A percentile compares a stretch with the other conserved stretches of the same genome.
Conservation (phyloP, 2,888 invertebrate genomes). For the Sesia apiformis region DNA sequence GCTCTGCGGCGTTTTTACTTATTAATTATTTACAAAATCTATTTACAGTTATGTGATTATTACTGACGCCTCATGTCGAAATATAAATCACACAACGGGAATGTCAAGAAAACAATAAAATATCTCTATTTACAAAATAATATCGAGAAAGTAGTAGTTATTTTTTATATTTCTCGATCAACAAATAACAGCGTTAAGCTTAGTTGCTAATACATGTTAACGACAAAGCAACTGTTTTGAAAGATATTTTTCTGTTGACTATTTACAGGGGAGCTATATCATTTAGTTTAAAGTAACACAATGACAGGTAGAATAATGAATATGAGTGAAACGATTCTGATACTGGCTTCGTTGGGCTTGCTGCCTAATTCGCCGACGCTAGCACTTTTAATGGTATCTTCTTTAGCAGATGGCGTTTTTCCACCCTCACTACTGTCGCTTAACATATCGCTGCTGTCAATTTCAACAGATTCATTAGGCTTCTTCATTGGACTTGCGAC, state of each 20-base stretch:
- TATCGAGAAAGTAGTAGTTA: slow-evolving; percentile 18
- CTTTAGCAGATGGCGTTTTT: slow-evolving; percentile 38
- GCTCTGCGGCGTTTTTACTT: slow-evolving; percentile 55
- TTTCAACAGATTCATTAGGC: slow-evolving; percentile 29
- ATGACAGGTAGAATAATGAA: slow-evolving; percentile 39
- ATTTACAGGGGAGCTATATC: slow-evolving; percentile 45
- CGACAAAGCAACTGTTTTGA: slow-evolving; percentile 47
- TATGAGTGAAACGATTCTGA: slow-evolving; percentile 26
- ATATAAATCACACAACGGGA: slow-evolving; percentile 64
- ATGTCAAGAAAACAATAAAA: slow-evolving; percentile 52
- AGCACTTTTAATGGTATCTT: slow-evolving; percentile 47
- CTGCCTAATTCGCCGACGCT: slow-evolving; percentile 54
- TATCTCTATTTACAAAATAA: slow-evolving; percentile 47
- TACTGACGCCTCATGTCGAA: slow-evolving; percentile 56
- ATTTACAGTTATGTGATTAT: slow-evolving; percentile 63
- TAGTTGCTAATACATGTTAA: slow-evolving; percentile 42
- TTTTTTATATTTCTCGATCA: slow-evolving; percentile 20
- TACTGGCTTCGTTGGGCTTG: slow-evolving; percentile 31
- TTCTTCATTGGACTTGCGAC: slow-evolving; percentile 45
- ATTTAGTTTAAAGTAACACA: slow-evolving; percentile 39
- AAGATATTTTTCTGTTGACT: slow-evolving; percentile 38
- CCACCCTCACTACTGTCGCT: slow-evolving; percentile 45
- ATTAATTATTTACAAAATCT: slow-evolving; percentile 66
- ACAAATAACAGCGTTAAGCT: slow-evolving; percentile 56
- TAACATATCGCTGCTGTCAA: slow-evolving; percentile 40